These are phyloP conservation scores for Esox niger DNA, from an alignment of 2,113 vertebrate species.

Conservation along the genomic window DNA sequence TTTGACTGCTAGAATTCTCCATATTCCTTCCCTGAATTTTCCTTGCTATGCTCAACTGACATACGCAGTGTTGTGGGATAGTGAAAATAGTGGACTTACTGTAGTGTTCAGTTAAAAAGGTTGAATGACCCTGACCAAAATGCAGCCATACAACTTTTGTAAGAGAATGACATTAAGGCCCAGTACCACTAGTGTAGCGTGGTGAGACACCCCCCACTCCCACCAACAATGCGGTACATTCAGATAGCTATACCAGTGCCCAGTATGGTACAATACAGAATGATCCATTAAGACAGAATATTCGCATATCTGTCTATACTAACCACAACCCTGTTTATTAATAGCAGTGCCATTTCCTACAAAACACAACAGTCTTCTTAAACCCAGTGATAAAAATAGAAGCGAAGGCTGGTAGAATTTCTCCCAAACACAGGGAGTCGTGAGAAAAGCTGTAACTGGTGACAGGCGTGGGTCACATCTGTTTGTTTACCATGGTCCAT, in stretches of 20 bases:
- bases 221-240: no score
- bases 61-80: neutral
- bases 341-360: neutral
- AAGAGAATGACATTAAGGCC: no score
- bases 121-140: no score
- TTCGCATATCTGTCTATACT: neutral
- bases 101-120: no score
- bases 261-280: no score
- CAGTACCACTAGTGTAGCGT: no score
- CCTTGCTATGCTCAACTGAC: neutral
- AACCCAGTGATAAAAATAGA: slow-evolving; percentile 10
- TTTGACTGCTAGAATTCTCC: slow-evolving; percentile 20
- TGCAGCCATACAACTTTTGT: neutral
- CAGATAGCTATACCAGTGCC: no score
- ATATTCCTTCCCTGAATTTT: neutral
- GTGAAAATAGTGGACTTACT: neutral
- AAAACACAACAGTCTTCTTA: neutral
- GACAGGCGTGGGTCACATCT: neutral
- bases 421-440: neutral
- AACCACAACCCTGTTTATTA: neutral
- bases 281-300: neutral
- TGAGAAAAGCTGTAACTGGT: neutral
- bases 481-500: neutral
- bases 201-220: no score
- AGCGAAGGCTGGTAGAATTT: neutral